A percentile compares a stretch with the other conserved stretches of the same genome.
Evolutionary conservation across 2,888 invertebrate species (phyloP).

Genomic region (Tanytarsus gracilentus): DNA sequence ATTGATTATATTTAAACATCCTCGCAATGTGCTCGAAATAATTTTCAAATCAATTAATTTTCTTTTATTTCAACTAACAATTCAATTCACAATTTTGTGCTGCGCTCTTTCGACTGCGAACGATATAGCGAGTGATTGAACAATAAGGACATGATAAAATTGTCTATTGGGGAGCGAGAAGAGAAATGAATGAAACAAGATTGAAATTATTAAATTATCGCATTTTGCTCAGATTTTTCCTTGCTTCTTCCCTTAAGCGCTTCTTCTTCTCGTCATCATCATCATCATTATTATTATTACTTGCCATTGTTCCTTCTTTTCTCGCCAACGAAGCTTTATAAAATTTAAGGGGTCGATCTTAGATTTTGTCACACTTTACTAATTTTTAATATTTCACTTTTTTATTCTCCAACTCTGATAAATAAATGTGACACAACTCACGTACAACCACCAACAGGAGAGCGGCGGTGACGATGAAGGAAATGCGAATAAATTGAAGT

Average conservation of each 20-base stretch:
- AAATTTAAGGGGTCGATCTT: no score
- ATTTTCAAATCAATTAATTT: conserved; percentile 27
- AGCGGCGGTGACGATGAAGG: no score
- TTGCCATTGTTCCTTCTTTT: not conserved
- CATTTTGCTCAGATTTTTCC: not conserved
- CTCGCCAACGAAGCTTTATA: no score
- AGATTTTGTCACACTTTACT: no score
- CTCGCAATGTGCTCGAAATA: no score
- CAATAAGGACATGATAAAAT: not conserved
- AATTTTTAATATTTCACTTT: no score
- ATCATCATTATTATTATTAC: not conserved
- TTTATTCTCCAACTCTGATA: no score
- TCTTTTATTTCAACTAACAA: not conserved
- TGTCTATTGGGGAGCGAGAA: not conserved
- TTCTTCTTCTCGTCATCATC: not conserved
- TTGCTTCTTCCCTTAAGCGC: not conserved
- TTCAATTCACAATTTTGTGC: not conserved
- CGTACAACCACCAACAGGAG: no score
- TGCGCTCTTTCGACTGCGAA: not conserved
- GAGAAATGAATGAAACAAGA: not conserved
- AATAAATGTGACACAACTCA: no score
- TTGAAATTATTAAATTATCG: conserved; percentile 27
- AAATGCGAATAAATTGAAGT: conserved; percentile 20
- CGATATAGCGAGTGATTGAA: no score
- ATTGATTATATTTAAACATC: no score